These are phyloP conservation scores for Falco cherrug DNA, from an alignment of 2,797 vertebrate genomes.

Conservation along the genomic window DNA sequence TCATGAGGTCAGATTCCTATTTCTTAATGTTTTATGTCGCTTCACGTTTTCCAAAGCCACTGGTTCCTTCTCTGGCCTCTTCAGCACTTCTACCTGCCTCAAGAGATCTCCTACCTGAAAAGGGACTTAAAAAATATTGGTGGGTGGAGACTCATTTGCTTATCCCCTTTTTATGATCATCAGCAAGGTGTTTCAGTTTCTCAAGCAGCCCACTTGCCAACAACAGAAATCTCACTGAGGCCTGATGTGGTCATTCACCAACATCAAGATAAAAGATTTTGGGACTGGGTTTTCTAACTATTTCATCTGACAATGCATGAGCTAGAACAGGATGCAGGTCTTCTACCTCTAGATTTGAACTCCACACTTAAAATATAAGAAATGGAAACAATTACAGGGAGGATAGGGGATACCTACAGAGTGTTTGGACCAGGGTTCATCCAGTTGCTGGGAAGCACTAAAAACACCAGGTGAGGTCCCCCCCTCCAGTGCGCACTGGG, in stretches of 20 bases:
- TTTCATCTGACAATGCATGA: not conserved
- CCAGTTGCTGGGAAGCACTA: not conserved
- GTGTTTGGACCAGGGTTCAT: not conserved
- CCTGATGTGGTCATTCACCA: not conserved
- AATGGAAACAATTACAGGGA: not conserved
- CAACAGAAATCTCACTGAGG: not conserved
- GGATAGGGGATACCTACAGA: not conserved
- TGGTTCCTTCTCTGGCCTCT: not conserved
- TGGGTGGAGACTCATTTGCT: not conserved
- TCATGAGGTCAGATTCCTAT: not conserved
- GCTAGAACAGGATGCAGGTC: not conserved
- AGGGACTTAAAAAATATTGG: not conserved
- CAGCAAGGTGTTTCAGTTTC: not conserved
- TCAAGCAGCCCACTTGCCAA: too few relatives aligned
- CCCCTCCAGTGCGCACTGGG: rapidly evolving
- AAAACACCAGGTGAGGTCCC: not conserved
- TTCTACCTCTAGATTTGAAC: not conserved
- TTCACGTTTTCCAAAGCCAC: not conserved
- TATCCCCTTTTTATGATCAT: not conserved
- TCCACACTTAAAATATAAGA: not conserved
- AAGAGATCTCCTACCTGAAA: not conserved
- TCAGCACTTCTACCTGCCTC: not conserved
- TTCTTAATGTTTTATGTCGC: not conserved
- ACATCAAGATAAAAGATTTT: not conserved
- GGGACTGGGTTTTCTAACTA: not conserved